These are phyloP conservation scores for Synanthedon vespiformis DNA, from an alignment of 2,888 invertebrate genomes.

Conservation along the genomic window DNA sequence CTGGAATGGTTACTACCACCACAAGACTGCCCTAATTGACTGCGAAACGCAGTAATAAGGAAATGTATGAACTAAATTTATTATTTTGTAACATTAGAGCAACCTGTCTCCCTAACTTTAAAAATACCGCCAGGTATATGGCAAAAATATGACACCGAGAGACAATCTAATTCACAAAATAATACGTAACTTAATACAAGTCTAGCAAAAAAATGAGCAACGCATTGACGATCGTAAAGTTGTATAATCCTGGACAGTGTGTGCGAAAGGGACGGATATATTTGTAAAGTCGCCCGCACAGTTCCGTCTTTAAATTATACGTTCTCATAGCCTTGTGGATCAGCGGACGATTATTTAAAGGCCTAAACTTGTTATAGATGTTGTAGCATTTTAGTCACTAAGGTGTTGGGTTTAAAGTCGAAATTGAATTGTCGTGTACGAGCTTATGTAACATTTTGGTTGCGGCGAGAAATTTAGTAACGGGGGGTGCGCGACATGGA, in stretches of 20 bases:
- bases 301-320: constrained; percentile 69
- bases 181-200: constrained; percentile 63
- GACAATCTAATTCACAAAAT: constrained; percentile 69
- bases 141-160: constrained; percentile 57
- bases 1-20: no score
- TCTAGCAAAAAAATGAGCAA: constrained; percentile 64
- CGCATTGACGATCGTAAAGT: constrained; percentile 41
- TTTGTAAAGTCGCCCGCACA: constrained; percentile 19
- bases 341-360: constrained; percentile 19
- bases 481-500: constrained; percentile 70
- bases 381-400: constrained; percentile 20
- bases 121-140: constrained; percentile 41
- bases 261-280: constrained; percentile 42
- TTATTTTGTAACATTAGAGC: constrained; percentile 5
- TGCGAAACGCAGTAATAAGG: no score
- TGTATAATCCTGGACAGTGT: constrained; percentile 23
- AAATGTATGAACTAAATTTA: no score
- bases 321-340: constrained; percentile 69
- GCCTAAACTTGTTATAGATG: constrained; percentile 13
- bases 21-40: no score
- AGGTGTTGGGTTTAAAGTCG: accelerated
- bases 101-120: constrained; percentile 45
- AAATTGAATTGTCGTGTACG: constrained; percentile 3
- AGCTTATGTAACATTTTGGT: constrained; percentile 21
- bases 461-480: constrained; percentile 57